Conservation (phyloP, 2,797 vertebrate genomes). For the Urocyon cinereoargenteus region DNA sequence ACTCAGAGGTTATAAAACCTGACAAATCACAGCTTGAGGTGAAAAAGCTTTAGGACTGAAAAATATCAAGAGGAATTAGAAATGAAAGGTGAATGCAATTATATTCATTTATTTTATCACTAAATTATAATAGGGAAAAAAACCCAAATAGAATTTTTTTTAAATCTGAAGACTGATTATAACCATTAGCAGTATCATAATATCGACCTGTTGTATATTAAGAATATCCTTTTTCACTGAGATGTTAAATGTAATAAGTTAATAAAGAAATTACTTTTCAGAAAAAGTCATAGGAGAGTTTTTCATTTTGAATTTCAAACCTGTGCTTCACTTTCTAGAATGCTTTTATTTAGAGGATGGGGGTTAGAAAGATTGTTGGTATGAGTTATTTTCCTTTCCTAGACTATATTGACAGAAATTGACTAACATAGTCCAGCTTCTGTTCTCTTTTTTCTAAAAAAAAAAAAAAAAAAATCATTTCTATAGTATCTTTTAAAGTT, state of each 20-base stretch:
- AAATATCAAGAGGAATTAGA: slow-evolving; percentile 59
- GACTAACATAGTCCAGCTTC: neutral
- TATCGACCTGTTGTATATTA: neutral
- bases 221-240: neutral
- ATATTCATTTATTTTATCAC: slow-evolving; percentile 1
- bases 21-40: slow-evolving; percentile 41
- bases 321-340: neutral
- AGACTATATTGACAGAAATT: neutral
- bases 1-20: slow-evolving; percentile 4
- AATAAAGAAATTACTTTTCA: neutral
- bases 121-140: neutral
- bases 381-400: slow-evolving; percentile 13
- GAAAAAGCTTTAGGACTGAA: slow-evolving; percentile 12
- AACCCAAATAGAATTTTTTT: neutral
- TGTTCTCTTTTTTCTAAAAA: slow-evolving; percentile 23
- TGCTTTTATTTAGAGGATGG: neutral
- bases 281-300: neutral
- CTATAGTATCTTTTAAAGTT: neutral
- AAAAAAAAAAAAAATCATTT: neutral
- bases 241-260: neutral
- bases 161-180: neutral
- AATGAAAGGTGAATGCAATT: slow-evolving; percentile 27
- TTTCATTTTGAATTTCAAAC: slow-evolving; percentile 3
- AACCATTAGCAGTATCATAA: neutral
- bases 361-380: neutral